Evolutionary conservation across 2,113 vertebrate species (phyloP), one percentile per base, ranked within the genome.

Genomic region (Anarhynchus alexandrinus): DNA sequence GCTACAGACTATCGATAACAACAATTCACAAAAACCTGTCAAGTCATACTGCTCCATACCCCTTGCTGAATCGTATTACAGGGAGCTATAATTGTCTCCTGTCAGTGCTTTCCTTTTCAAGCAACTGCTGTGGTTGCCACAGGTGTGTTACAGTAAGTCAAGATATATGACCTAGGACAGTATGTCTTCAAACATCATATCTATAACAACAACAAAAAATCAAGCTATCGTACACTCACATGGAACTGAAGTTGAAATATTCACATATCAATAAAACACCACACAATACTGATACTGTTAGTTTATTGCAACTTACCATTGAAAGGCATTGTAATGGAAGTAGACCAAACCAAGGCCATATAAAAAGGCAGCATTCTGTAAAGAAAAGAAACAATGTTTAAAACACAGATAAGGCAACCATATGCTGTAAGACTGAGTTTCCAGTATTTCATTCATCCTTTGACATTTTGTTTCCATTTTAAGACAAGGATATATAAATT

Each of bases 281-380:
- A 42, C 78, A 78, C 51, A 52, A 52, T 10, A 92, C 20, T 40
- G 51, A 83, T 61, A 47, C 49, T 73, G 67, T 58, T 78, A 34
- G 71, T 69, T 94, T 58, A 78, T 52, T 74, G 80, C 79, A 97
- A 99, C 99, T 99, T 98, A 99, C 99, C 99, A 99, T 82, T 99
- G 99, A 99, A 99, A 99, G 97, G 99, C 99, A 98, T 99, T 99
- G 98, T 99, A 99, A 99, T 99, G 98, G 99, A 99, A 99, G 99
- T 99, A 99, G 98, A 99, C 99, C 99, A 99, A 99, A 98, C 99
- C 99, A 97, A 99, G 99, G 98, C 99, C 99, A 94, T 99, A 99
- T 98, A 99, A 99, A 99, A 99, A 99, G 98, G 99, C 98, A 99
- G 99, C 99, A 99, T 99, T 99, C 99, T 99, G 98, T 70, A 98